phyloP scores from a whole-genome alignment of 2,113 vertebrate species.

The Stictonetta naevosa region DNA sequence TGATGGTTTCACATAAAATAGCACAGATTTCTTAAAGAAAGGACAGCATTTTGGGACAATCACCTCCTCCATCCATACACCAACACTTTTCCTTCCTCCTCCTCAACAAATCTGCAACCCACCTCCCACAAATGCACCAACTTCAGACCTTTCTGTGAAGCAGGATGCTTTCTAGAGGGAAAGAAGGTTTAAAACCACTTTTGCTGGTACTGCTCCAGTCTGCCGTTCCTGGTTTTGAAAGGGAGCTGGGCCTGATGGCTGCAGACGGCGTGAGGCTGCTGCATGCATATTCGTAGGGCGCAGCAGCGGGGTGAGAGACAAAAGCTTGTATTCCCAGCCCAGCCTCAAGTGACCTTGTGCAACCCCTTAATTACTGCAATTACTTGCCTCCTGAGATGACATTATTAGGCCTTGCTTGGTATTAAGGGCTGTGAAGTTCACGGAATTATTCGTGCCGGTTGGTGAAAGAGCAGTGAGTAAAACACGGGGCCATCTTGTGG shows the following conservation, averaged over 20 bases:
- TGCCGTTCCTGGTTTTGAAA: background rate
- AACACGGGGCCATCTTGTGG: background rate
- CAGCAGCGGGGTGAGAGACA: conserved; percentile 24
- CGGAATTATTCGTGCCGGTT: conserved; percentile 45
- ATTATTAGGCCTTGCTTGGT: conserved; percentile 57
- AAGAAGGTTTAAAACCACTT: background rate
- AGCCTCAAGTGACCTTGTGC: conserved; percentile 68
- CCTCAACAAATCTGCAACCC: background rate
- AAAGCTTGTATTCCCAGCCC: conserved; percentile 68
- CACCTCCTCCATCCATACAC: rapidly evolving
- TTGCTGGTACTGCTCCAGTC: background rate
- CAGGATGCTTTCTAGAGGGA: background rate
- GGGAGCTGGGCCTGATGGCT: background rate
- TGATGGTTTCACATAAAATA: background rate
- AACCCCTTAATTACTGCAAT: conserved; percentile 76
- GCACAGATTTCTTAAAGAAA: background rate
- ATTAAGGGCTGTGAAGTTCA: conserved; percentile 71
- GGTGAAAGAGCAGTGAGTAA: conserved; percentile 21
- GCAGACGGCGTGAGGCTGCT: background rate
- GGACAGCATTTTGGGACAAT: background rate
- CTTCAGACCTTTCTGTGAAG: background rate
- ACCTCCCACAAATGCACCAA: rapidly evolving
- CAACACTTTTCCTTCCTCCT: background rate
- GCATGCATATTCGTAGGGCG: background rate
- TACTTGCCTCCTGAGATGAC: conserved; percentile 72